Conservation (phyloP, 1,140 invertebrate genomes). For the Panulirus ornatus region DNA sequence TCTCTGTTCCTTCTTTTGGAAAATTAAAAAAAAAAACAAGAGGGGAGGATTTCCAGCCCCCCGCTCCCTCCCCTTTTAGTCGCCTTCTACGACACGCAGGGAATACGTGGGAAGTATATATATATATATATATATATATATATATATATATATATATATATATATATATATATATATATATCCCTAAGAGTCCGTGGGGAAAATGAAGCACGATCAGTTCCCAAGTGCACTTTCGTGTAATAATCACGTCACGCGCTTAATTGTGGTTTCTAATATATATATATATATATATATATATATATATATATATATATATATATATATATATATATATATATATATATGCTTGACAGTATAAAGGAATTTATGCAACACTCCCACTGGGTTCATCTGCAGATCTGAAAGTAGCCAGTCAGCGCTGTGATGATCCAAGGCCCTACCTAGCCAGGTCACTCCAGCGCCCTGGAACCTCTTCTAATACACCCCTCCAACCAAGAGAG, state of each 20-base stretch:
- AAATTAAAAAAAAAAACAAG: too few species aligned
- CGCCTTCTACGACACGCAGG: too few species aligned
- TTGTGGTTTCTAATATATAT: not conserved
- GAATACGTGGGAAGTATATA: too few species aligned
- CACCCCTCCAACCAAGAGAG: not conserved
- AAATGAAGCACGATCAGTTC: too few species aligned
- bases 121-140: too few species aligned
- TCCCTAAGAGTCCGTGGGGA: too few species aligned
- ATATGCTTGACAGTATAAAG: not conserved
- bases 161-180: too few species aligned
- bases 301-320: conserved; percentile 14
- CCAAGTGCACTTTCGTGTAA: too few species aligned
- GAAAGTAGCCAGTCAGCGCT: not conserved
- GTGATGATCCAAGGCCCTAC: not conserved
- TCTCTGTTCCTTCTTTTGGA: too few species aligned
- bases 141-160: conserved; percentile 10
- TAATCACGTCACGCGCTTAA: too few species aligned
- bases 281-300: conserved; percentile 14
- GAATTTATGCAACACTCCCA: not conserved
- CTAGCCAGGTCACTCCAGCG: not conserved
- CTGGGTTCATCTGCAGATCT: not conserved
- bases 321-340: conserved; percentile 14
- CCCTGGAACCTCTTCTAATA: not conserved
- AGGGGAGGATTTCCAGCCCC: too few species aligned
- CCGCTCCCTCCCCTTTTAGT: too few species aligned